Conservation (phyloP, 2,797 vertebrate genomes). For the Pangasius sanitwongsei region DNA sequence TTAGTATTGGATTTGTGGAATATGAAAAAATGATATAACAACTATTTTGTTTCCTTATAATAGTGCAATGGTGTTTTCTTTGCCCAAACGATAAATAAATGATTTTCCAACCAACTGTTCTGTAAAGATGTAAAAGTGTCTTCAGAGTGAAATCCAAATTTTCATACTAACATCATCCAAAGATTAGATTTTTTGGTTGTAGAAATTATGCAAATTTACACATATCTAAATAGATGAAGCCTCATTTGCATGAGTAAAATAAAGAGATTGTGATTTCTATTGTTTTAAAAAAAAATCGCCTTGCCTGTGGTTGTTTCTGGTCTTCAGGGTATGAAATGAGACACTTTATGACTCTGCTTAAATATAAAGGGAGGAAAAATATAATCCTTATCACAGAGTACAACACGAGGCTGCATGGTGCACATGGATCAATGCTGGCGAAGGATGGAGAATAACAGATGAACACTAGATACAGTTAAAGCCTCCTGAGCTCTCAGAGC, state of each 20-base stretch:
- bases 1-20: too few species aligned
- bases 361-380: neutral
- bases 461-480: conserved; percentile 1
- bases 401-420: neutral
- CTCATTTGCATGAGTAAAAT: neutral
- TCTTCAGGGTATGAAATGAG: neutral
- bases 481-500: neutral
- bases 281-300: neutral
- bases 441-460: conserved; percentile 13
- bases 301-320: neutral
- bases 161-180: neutral
- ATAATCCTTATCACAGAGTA: neutral
- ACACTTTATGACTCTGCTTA: neutral
- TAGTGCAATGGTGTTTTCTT: too few species aligned
- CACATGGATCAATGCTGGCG: neutral
- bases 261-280: neutral
- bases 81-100: neutral
- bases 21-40: too few species aligned
- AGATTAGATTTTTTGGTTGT: neutral
- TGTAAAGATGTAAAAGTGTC: neutral
- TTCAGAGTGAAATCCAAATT: too few species aligned
- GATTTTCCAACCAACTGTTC: neutral
- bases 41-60: too few species aligned
- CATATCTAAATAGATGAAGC: neutral
- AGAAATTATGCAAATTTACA: neutral